Evolutionary conservation across 1,140 invertebrate species (phyloP).

Genomic region (Physella acuta): DNA sequence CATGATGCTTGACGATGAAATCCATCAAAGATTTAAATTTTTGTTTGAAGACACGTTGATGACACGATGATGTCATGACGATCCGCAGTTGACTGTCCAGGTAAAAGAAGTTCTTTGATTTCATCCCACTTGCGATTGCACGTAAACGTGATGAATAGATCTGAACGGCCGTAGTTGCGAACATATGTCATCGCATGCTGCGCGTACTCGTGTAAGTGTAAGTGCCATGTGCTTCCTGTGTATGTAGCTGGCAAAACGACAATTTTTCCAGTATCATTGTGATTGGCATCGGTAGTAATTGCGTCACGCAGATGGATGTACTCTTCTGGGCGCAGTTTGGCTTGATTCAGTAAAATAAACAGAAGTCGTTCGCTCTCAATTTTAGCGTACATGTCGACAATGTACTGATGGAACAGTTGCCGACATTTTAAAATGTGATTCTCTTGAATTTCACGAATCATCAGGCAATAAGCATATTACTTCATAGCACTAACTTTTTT

Average conservation of each 20-base stretch:
- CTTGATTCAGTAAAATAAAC: conserved; percentile 44
- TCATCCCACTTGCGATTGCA: conserved; percentile 63
- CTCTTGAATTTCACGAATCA: conserved; percentile 23
- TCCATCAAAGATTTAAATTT: conserved; percentile 59
- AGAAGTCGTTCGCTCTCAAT: conserved; percentile 48
- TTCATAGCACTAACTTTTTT: conserved; percentile 19
- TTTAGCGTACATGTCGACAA: conserved; percentile 60
- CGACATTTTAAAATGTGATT: conserved; percentile 42
- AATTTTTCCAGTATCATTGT: conserved; percentile 41
- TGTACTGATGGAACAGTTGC: conserved; percentile 56
- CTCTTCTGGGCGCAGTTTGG: conserved; percentile 28
- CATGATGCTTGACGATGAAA: neutral
- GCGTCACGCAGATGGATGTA: conserved; percentile 34
- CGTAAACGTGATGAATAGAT: conserved; percentile 62
- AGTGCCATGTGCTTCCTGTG: conserved; percentile 50
- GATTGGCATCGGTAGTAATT: conserved; percentile 30
- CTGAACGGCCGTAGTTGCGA: conserved; percentile 56
- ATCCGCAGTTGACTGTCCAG: conserved; percentile 43
- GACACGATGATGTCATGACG: conserved; percentile 60
- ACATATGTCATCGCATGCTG: conserved; percentile 64
- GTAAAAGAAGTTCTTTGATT: conserved; percentile 48
- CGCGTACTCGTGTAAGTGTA: conserved; percentile 59
- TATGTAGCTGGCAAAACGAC: conserved; percentile 58
- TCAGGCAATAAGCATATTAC: conserved; percentile 27
- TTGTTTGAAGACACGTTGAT: conserved; percentile 62